phyloP scores from a whole-genome alignment of 2,888 invertebrate species.

The Drosophila peninsularis region DNA sequence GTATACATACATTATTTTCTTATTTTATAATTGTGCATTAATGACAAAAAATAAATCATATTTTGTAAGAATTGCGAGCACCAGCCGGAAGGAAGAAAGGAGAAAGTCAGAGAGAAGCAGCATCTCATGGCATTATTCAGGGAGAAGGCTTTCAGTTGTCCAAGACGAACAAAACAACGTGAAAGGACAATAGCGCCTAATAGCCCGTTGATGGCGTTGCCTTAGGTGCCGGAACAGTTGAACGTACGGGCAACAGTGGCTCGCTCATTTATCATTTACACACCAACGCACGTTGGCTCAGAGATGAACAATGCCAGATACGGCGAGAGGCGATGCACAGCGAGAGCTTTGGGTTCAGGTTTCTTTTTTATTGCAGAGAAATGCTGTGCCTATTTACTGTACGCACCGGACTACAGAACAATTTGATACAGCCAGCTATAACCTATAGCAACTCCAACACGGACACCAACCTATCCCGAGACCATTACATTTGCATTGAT shows the following conservation, averaged over 20 bases:
- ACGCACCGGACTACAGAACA: neutral
- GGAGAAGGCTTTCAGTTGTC: slow-evolving; percentile 29
- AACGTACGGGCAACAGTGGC: slow-evolving; percentile 51
- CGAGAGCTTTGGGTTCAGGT: slow-evolving; percentile 12
- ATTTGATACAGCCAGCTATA: slow-evolving; percentile 23
- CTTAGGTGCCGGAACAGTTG: slow-evolving; percentile 55
- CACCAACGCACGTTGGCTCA: slow-evolving; percentile 70
- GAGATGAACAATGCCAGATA: slow-evolving; percentile 59
- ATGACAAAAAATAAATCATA: slow-evolving; percentile 5
- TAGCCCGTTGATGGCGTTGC: slow-evolving; percentile 65
- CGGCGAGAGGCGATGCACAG: slow-evolving; percentile 31
- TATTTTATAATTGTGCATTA: neutral
- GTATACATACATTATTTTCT: neutral
- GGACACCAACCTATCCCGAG: neutral
- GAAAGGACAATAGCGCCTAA: slow-evolving; percentile 68
- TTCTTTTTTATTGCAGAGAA: slow-evolving; percentile 24
- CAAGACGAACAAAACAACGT: slow-evolving; percentile 44
- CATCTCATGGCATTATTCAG: slow-evolving; percentile 34
- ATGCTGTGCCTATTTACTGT: slow-evolving; percentile 36
- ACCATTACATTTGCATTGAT: slow-evolving; percentile 75
- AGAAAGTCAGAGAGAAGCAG: slow-evolving; percentile 27
- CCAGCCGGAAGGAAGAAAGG: neutral
- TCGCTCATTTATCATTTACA: slow-evolving; percentile 79
- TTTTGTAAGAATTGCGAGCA: neutral
- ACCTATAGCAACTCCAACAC: neutral